phyloP scores from a whole-genome alignment of 2,797 vertebrate species.

The Hippoglossus hippoglossus region DNA sequence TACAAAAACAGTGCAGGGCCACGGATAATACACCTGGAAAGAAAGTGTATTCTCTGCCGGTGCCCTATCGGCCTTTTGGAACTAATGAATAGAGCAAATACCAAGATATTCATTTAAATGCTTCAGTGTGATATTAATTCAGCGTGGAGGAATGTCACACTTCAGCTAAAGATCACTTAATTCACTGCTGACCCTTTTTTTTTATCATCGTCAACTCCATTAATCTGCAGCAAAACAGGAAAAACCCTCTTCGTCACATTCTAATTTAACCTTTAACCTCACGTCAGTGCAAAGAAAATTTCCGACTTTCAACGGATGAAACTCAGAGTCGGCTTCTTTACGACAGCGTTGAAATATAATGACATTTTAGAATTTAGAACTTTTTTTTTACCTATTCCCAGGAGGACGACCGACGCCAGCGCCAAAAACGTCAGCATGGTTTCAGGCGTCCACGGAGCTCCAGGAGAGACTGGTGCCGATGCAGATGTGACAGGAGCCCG shows the following conservation, averaged over 20 bases:
- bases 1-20: background rate
- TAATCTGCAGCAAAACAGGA: slow-evolving; percentile 33
- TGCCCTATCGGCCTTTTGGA: slow-evolving; percentile 9
- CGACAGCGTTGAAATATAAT: background rate
- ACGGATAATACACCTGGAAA: background rate
- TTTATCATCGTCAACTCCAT: slow-evolving; percentile 37
- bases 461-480: slow-evolving; percentile 45
- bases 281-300: background rate
- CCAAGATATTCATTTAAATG: slow-evolving; percentile 31
- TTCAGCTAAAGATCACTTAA: slow-evolving; percentile 32
- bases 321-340: too few relatives aligned
- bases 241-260: background rate
- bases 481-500: slow-evolving; percentile 46
- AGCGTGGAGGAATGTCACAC: slow-evolving; percentile 16
- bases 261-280: slow-evolving; percentile 63
- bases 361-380: accelerated
- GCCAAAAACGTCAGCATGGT: slow-evolving; percentile 84
- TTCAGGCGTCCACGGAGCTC: slow-evolving; percentile 69
- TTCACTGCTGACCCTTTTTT: slow-evolving; percentile 8
- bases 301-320: too few relatives aligned
- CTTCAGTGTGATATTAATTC: slow-evolving; percentile 8
- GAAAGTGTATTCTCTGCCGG: slow-evolving; percentile 14
- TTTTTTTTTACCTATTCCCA: slow-evolving; percentile 81
- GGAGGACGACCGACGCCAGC: slow-evolving; percentile 77
- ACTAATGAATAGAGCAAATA: slow-evolving; percentile 34